These are phyloP conservation scores for Telmatherina bonti DNA, from an alignment of 2,797 vertebrate genomes.

Conservation along the genomic window DNA sequence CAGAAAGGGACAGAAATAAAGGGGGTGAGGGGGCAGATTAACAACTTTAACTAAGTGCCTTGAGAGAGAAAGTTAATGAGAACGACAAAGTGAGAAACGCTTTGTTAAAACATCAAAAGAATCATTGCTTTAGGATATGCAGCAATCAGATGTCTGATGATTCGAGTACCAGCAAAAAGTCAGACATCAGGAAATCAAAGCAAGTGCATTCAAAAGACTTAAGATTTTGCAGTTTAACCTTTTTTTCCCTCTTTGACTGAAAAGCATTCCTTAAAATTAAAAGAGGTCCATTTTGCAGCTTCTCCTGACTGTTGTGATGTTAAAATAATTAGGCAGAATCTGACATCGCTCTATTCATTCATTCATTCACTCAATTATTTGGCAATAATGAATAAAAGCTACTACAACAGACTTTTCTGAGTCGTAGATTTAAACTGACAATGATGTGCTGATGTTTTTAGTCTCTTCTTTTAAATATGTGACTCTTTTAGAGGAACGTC, in stretches of 20 bases:
- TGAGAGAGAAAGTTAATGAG: constrained; percentile 28
- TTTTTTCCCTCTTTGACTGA: neutral
- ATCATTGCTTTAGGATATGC: constrained; percentile 35
- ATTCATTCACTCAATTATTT: too few relatives aligned
- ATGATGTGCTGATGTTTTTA: neutral
- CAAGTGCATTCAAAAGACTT: neutral
- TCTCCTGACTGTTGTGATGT: neutral
- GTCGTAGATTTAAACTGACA: neutral
- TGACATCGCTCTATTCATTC: too few relatives aligned
- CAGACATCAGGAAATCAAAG: constrained; percentile 11
- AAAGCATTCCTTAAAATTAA: neutral
- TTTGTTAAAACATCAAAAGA: constrained; percentile 46
- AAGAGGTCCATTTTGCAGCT: neutral
- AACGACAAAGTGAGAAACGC: constrained; percentile 22
- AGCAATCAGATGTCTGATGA: constrained; percentile 34
- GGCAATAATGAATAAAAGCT: too few relatives aligned
- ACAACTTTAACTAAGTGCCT: constrained; percentile 47
- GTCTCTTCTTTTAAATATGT: neutral
- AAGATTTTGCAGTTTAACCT: neutral
- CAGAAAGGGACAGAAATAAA: constrained; percentile 3
- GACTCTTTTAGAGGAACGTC: neutral
- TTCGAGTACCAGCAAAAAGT: constrained; percentile 20
- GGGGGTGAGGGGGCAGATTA: constrained; percentile 32
- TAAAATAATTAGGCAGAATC: neutral
- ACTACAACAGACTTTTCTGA: neutral